Evolutionary conservation across 2,797 vertebrate species (phyloP).

Genomic region (Dicrostonyx torquatus): DNA sequence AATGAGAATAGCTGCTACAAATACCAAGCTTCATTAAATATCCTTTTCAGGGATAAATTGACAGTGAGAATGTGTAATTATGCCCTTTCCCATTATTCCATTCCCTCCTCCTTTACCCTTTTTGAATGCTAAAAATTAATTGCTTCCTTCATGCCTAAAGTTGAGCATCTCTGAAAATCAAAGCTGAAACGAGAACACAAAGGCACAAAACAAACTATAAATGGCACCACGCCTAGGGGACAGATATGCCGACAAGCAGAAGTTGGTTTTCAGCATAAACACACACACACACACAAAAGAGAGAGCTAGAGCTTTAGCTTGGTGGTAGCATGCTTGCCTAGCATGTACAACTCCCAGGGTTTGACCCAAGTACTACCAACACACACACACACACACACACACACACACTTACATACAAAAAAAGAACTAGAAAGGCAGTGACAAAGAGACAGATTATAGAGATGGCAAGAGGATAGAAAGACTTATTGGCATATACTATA

Average conservation of each 20-base stretch:
- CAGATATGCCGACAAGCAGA: neutral
- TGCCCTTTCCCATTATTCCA: neutral
- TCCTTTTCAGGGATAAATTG: slow-evolving; percentile 23
- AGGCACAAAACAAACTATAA: slow-evolving; percentile 14
- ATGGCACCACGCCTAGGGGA: neutral
- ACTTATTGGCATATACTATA: neutral
- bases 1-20: slow-evolving; percentile 38
- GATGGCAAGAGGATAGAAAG: neutral
- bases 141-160: slow-evolving; percentile 12
- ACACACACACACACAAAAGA: neutral
- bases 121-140: slow-evolving; percentile 40
- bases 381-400: neutral
- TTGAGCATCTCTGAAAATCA: slow-evolving; percentile 41
- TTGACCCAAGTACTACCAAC: neutral
- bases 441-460: neutral
- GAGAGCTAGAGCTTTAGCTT: neutral
- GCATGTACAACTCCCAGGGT: neutral
- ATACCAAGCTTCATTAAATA: slow-evolving; percentile 51
- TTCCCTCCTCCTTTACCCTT: neutral
- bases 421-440: neutral
- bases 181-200: slow-evolving; percentile 32
- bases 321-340: neutral
- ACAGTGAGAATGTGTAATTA: slow-evolving; percentile 26
- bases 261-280: neutral
- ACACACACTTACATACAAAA: neutral